Evolutionary conservation across 30 jellyfish, hydroid and myxozoan species (phyloP), one percentile per base, ranked within the genome.

Genomic region (Morbakka virulenta): DNA sequence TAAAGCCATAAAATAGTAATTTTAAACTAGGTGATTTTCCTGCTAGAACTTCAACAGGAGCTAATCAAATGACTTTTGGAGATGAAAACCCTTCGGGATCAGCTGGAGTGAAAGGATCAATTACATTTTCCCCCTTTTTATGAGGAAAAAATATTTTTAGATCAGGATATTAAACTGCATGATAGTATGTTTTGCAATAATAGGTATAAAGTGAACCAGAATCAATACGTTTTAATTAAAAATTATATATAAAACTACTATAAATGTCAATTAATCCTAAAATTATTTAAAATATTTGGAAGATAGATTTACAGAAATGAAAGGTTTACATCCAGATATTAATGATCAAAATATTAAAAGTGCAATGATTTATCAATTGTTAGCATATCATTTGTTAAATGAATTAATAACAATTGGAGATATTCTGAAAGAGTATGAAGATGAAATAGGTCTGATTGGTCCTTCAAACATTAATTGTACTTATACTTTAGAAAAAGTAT

Each of bases 1-100:
- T n/a, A n/a, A n/a, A n/a, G n/a, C n/a, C n/a, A n/a, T n/a, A n/a
- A n/a, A n/a, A n/a, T n/a, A n/a, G n/a, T n/a, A n/a, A n/a, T n/a
- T n/a, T n/a, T n/a, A 79, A 67, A 36, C 72, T 77, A 31, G 48
- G 76, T 20, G 23, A 65, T 67, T 64, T 79, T 64, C 65, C 83
- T 31, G 75, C 81, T 28, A 67, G 76, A 51, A 79, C 81, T n/a
- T 48, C 66, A 12, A 28, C 76, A 1, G 89, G 89, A 35, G 28
- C 89, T 28, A 67, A 41, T 26, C 74, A 47, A 27, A 79, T 79
- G 89, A 67, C 82, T 28, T 79, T 79, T 52, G 89, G 83, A 47
- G 89, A 79, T 49, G 22, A 34, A 17, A 62, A 77, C 32, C 82
- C 83, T 49, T n/a, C n/a, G n/a, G n/a, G n/a, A n/a, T n/a, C n/a